Conservation (phyloP, 53 echinoderm and acorn worm species). For the Actinopyga echinites region DNA sequence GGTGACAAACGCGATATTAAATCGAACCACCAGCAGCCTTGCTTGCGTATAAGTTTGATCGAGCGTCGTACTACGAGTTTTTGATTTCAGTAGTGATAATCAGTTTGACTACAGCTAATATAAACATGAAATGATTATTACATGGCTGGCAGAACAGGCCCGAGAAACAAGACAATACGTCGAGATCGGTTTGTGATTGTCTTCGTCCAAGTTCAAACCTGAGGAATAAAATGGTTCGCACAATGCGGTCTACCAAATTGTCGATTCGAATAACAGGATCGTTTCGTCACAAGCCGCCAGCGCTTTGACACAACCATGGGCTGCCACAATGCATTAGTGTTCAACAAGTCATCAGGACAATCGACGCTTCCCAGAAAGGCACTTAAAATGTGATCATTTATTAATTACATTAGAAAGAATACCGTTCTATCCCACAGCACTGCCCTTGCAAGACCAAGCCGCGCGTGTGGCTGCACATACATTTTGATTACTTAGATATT, state of each 20-base stretch:
- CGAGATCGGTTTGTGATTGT: constrained; percentile 17
- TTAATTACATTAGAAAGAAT: constrained; percentile 26
- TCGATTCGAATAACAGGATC: too few species aligned
- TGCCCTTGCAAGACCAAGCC: too few species aligned
- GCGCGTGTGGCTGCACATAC: too few species aligned
- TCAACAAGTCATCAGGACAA: too few species aligned
- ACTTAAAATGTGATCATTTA: constrained; percentile 21
- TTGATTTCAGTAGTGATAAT: constrained; percentile 44
- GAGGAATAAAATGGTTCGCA: too few species aligned
- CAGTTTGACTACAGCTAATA: constrained; percentile 46
- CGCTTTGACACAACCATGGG: too few species aligned
- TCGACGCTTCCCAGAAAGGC: too few species aligned
- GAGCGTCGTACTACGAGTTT: constrained; percentile 31
- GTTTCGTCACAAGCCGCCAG: too few species aligned
- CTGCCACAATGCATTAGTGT: too few species aligned
- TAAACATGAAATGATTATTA: constrained; percentile 44
- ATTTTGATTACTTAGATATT: too few species aligned
- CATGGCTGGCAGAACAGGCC: constrained; percentile 21
- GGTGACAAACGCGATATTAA: not conserved
- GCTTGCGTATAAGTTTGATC: constrained; percentile 9
- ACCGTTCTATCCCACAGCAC: not conserved
- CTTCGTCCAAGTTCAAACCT: constrained; percentile 21
- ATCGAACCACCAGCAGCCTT: constrained; percentile 22
- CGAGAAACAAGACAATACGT: constrained; percentile 24
- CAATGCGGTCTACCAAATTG: too few species aligned